phyloP scores from a whole-genome alignment of 1,140 invertebrate species.

The Pissodes strobi region DNA sequence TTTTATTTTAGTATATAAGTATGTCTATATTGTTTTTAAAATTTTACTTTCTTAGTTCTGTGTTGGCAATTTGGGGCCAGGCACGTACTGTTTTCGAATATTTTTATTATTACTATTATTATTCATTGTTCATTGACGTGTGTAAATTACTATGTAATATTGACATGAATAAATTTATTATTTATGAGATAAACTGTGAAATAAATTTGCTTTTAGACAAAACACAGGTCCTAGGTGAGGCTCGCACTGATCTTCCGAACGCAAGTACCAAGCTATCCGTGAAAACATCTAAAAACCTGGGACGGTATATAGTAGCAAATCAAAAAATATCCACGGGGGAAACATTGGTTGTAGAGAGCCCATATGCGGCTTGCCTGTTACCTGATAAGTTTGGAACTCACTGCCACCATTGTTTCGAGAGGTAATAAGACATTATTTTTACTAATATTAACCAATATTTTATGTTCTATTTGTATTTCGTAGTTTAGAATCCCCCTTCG shows the following conservation, averaged over 20 bases:
- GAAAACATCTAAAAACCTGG: conserved; percentile 56
- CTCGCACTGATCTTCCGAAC: conserved; percentile 32
- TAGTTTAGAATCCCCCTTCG: conserved; percentile 66
- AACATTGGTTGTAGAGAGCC: conserved; percentile 71
- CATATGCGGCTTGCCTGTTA: conserved; percentile 75
- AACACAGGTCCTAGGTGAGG: not conserved
- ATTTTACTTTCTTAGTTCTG: too few relatives aligned
- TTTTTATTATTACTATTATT: too few relatives aligned
- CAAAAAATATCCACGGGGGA: conserved; percentile 66
- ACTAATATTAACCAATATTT: too few relatives aligned
- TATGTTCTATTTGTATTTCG: not conserved
- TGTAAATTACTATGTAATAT: not conserved
- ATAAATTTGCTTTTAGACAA: too few relatives aligned
- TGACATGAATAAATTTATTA: too few relatives aligned
- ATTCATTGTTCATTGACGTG: too few relatives aligned
- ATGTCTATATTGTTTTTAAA: too few relatives aligned
- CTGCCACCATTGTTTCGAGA: conserved; percentile 81
- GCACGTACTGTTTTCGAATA: too few relatives aligned
- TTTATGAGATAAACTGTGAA: too few relatives aligned
- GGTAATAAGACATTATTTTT: conserved; percentile 55
- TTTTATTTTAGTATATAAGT: too few relatives aligned
- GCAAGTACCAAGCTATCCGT: conserved; percentile 59
- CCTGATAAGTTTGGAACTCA: conserved; percentile 74
- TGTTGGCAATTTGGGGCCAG: too few relatives aligned
- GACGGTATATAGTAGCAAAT: conserved; percentile 65